These are phyloP conservation scores for Corella eumyota DNA, from an alignment of 23 tunicate genomes.

Conservation along the genomic window DNA sequence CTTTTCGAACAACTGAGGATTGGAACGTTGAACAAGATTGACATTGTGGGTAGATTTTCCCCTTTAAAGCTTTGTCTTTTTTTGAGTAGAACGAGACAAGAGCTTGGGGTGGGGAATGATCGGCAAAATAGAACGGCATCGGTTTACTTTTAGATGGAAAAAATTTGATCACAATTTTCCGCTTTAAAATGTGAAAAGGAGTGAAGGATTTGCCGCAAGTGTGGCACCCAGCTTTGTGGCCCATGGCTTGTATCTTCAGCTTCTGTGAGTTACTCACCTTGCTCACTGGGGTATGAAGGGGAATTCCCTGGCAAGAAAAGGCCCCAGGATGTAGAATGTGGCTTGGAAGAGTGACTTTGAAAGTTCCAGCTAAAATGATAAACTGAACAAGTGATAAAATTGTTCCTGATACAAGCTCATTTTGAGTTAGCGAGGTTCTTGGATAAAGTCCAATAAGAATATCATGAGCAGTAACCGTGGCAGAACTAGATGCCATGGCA, in stretches of 20 bases:
- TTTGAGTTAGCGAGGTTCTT: neutral
- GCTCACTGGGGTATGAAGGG: neutral
- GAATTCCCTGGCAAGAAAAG: constrained; percentile 34
- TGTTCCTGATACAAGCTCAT: constrained; percentile 5
- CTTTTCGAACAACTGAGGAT: constrained; percentile 40
- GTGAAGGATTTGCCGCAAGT: constrained; percentile 45
- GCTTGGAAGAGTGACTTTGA: constrained; percentile 43
- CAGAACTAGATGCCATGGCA: constrained; percentile 15
- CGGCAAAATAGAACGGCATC: constrained; percentile 51
- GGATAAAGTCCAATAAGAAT: neutral
- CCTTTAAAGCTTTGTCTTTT: neutral
- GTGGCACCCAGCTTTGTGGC: constrained; percentile 61
- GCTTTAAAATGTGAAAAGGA: neutral
- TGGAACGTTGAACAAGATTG: constrained; percentile 56
- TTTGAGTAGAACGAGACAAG: constrained; percentile 10
- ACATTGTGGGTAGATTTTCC: constrained; percentile 62
- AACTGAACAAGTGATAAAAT: constrained; percentile 21
- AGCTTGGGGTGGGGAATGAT: constrained; percentile 78
- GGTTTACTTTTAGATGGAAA: constrained; percentile 5
- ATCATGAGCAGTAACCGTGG: constrained; percentile 6
- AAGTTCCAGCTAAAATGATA: constrained; percentile 25
- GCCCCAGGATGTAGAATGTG: constrained; percentile 76
- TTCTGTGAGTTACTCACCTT: constrained; percentile 19
- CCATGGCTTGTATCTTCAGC: constrained; percentile 31
- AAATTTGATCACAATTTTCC: constrained; percentile 1